A percentile compares a stretch with the other conserved stretches of the same genome.
These are phyloP conservation scores for Rhorus exstirpatorius DNA, from an alignment of 2,888 invertebrate genomes.

Conservation along the genomic window DNA sequence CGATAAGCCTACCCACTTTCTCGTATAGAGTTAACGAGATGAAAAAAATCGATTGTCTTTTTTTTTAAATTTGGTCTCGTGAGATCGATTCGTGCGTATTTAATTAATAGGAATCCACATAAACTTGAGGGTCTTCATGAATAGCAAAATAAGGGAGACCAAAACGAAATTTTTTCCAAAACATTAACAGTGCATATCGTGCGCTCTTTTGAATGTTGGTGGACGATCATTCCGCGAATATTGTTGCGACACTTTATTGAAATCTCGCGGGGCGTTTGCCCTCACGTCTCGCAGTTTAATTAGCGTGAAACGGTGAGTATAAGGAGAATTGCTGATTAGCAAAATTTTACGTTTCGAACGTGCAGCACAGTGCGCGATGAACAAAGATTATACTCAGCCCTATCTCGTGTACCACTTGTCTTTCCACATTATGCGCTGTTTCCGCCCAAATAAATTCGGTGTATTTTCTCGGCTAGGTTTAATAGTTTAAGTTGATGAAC, in stretches of 20 bases:
- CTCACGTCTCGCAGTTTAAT: not conserved
- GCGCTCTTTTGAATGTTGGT: slow-evolving; percentile 33
- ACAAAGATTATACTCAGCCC: too few species aligned
- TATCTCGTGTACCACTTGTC: too few species aligned
- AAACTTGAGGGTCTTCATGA: not conserved
- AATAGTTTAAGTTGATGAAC: too few species aligned
- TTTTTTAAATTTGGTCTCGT: not conserved
- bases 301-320: not conserved
- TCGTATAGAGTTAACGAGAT: not conserved
- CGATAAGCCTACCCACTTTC: not conserved
- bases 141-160: slow-evolving; percentile 19
- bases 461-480: too few species aligned
- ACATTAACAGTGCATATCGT: slow-evolving; percentile 36
- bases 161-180: slow-evolving; percentile 23
- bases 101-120: not conserved
- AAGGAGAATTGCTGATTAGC: slow-evolving; percentile 21
- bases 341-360: slow-evolving; percentile 36
- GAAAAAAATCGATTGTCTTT: not conserved
- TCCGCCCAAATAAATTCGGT: too few species aligned
- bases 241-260: slow-evolving; percentile 28
- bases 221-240: slow-evolving; percentile 13
- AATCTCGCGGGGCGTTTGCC: slow-evolving; percentile 3
- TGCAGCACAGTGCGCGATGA: too few species aligned
- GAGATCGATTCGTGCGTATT: not conserved
- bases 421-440: too few species aligned